Conservation (phyloP, 2,113 vertebrate species). For the Phalacrocorax brasilianus region DNA sequence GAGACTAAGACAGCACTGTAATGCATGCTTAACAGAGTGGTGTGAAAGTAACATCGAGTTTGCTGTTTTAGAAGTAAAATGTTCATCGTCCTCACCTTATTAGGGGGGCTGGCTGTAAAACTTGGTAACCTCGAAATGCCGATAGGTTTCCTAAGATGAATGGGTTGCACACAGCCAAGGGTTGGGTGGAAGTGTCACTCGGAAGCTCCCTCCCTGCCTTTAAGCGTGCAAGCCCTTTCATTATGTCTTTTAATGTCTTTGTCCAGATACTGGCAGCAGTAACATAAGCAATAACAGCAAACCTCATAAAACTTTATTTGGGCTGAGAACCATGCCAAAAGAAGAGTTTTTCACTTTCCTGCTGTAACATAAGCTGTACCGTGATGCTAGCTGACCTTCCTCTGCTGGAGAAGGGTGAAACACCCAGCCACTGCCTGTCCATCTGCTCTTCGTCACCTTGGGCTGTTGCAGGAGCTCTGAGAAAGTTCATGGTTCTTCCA, state of each 20-base stretch:
- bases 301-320: neutral
- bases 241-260: neutral
- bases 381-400: neutral
- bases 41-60: neutral
- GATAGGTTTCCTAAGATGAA: neutral
- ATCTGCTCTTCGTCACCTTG: neutral
- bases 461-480: neutral
- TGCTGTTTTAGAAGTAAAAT: neutral
- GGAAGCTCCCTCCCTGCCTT: neutral
- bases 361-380: neutral
- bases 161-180: neutral
- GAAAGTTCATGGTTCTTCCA: neutral
- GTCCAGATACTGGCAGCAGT: neutral
- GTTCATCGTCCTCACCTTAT: neutral
- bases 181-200: neutral
- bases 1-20: neutral
- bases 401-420: neutral
- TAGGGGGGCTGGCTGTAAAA: neutral
- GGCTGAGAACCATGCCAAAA: neutral
- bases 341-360: neutral
- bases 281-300: neutral
- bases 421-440: neutral
- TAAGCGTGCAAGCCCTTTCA: neutral
- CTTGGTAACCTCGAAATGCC: neutral
- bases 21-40: neutral